These are phyloP conservation scores for Cherax quadricarinatus DNA, from an alignment of 1,140 invertebrate genomes.

Conservation along the genomic window DNA sequence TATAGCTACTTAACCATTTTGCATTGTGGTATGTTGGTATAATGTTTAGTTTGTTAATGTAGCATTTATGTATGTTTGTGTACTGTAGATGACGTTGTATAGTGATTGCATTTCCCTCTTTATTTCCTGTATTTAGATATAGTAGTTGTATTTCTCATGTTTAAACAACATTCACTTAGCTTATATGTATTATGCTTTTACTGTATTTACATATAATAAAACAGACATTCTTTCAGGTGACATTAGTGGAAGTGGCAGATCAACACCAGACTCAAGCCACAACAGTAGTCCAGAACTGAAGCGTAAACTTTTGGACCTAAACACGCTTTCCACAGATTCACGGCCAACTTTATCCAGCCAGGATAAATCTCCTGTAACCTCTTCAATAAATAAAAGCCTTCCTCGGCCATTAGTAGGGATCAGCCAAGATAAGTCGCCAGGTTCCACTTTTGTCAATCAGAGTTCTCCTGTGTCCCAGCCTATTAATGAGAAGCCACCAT, in stretches of 20 bases:
- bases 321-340: constrained; percentile 37
- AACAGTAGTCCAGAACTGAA: constrained; percentile 67
- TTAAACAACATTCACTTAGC: background rate
- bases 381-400: constrained; percentile 5
- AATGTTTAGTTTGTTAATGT: constrained; percentile 16
- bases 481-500: constrained; percentile 25
- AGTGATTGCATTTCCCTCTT: background rate
- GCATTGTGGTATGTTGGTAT: background rate
- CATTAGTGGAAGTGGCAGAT: constrained; percentile 53
- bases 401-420: background rate
- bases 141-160: background rate
- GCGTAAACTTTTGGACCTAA: constrained; percentile 55
- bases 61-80: background rate
- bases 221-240: constrained; percentile 48
- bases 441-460: constrained; percentile 9
- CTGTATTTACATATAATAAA: background rate
- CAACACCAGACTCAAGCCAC: constrained; percentile 69
- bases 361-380: constrained; percentile 48
- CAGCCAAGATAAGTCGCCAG: constrained; percentile 39
- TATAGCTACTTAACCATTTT: constrained; percentile 11
- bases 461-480: constrained; percentile 19
- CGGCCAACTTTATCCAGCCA: constrained; percentile 14
- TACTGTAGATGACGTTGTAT: background rate
- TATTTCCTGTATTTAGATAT: background rate
- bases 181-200: background rate